Evolutionary conservation across 2,113 vertebrate species (phyloP), one percentile per base, ranked within the genome.

Genomic region (Apistogramma diplotaenia): DNA sequence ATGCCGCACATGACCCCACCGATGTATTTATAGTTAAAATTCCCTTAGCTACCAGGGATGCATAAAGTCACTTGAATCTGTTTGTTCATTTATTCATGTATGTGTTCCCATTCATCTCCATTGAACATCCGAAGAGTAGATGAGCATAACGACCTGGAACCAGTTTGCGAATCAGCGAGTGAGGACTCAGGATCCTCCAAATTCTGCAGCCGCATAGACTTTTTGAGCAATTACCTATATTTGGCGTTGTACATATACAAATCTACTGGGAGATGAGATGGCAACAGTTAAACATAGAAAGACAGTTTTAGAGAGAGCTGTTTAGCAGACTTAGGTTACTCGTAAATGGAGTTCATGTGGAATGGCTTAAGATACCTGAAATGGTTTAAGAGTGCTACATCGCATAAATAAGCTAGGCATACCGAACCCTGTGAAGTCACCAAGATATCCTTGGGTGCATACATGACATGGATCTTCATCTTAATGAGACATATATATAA

Each of bases 21-120:
- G 27, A 83, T 65, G 29, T 95, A 88, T 95, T 95, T 93, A 84
- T 93, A 93, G 79, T 85, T 87, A 86, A 89, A 61, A 84, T 86
- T 87, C 91, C 6, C 16, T 79, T 83, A 70, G 9, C 55, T 77
- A 76, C 25, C 43, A 51, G 43, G 43, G 65, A 70, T 49, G 40
- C 29, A 51, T 31, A 51, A 70, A 70, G 65, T 29, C 15, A 53
- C 53, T 62, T 67, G 8, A 6, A 49, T 70, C 49, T 12, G 16
- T 49, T 70, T 51, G 51, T 70, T 31, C 0, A 35, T 8, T 6
- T 35, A 6, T 67, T 67, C 49, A 70, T 31, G 49, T 49, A 78
- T 80, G 31, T 31, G 31, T 51, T 62, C 84, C 33, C 18, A 70
- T 59, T 70, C 4, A 56, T 70, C 54, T 31, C 62, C 10, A 2